Conservation (phyloP, 2,113 vertebrate species). For the Condylura cristata region DNA sequence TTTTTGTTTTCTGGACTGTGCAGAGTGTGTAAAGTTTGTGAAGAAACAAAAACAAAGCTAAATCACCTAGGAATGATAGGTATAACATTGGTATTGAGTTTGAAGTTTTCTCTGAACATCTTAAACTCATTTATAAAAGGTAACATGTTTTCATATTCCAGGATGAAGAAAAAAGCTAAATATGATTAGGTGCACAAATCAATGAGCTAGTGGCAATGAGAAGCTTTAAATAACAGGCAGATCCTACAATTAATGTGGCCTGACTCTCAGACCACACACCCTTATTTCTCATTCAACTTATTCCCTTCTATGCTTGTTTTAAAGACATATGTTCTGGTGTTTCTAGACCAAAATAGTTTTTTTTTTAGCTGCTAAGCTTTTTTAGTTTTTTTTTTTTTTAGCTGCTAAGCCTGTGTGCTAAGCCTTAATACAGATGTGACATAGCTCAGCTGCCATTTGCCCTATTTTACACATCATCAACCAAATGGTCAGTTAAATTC, state of each 20-base stretch:
- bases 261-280: neutral
- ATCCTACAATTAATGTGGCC: neutral
- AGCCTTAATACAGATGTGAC: slow-evolving; percentile 15
- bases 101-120: neutral
- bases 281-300: slow-evolving; percentile 4
- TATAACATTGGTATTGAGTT: neutral
- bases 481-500: slow-evolving; percentile 32
- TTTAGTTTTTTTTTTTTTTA: neutral
- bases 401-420: neutral
- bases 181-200: neutral
- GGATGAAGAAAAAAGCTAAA: neutral
- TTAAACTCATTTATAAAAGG: neutral
- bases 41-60: neutral
- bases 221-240: neutral
- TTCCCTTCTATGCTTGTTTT: neutral
- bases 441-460: neutral
- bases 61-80: neutral
- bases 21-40: neutral
- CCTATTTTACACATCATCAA: slow-evolving; percentile 26
- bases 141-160: slow-evolving; percentile 19
- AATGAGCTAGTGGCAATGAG: neutral
- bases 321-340: neutral
- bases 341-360: neutral
- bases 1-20: neutral
- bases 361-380: neutral